Conservation (phyloP, 2,888 invertebrate species). For the Tupiocoris notatus region DNA sequence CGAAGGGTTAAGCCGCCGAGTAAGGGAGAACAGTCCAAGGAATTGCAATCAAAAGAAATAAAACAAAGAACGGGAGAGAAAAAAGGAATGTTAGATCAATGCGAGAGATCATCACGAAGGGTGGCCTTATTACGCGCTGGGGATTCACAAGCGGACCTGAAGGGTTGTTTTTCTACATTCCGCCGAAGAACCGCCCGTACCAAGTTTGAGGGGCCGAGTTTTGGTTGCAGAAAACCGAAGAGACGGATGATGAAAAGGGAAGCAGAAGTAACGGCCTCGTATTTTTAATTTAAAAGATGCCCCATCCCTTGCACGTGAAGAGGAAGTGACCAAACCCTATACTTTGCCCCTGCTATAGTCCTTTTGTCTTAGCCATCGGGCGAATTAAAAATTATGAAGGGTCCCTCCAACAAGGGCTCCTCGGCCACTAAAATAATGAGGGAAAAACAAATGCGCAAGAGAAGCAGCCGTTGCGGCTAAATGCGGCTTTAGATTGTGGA, state of each 20-base stretch:
- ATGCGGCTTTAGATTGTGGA: not conserved
- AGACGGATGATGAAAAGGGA: not conserved
- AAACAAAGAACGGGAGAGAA: constrained; percentile 1
- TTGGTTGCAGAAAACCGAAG: not conserved
- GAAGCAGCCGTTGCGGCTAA: not conserved
- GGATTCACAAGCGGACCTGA: not conserved
- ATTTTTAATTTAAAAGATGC: not conserved
- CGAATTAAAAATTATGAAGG: not conserved
- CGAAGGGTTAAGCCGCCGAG: not conserved
- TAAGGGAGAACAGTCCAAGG: not conserved
- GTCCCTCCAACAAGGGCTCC: not conserved
- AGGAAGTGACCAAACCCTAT: not conserved
- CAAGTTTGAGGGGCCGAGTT: not conserved
- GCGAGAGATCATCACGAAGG: constrained; percentile 21
- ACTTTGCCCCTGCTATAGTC: not conserved
- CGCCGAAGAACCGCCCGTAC: not conserved
- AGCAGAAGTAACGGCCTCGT: not conserved
- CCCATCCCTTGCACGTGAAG: not conserved
- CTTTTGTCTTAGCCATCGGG: not conserved
- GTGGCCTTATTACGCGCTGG: not conserved
- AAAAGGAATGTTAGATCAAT: constrained; percentile 29
- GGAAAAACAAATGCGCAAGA: not conserved
- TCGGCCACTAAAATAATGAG: not conserved
- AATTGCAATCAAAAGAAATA: constrained; percentile 29
- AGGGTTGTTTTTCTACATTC: not conserved